Conservation (phyloP, 2,888 invertebrate species). For the Drosophila birchii region DNA sequence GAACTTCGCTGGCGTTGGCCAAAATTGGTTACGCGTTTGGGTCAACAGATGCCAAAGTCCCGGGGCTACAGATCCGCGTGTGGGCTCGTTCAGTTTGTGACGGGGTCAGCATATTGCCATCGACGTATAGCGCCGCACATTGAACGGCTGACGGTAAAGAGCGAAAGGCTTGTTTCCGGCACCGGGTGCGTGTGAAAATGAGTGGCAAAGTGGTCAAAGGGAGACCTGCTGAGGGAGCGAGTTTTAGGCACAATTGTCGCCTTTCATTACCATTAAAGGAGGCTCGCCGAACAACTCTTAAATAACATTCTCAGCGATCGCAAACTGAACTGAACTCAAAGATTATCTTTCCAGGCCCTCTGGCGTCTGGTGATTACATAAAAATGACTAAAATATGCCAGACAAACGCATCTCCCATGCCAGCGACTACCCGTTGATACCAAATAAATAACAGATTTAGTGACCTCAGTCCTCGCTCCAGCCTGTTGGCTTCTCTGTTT, state of each 20-base stretch:
- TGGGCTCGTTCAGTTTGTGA: slow-evolving; percentile 36
- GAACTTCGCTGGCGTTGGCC: slow-evolving; percentile 52
- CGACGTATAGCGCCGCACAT: slow-evolving; percentile 4
- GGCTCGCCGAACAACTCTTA: background rate
- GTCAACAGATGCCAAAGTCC: slow-evolving; percentile 64
- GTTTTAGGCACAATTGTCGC: background rate
- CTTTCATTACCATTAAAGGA: background rate
- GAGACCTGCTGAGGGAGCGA: background rate
- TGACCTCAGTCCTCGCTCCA: slow-evolving; percentile 56
- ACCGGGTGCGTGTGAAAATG: slow-evolving; percentile 63
- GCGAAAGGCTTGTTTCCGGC: slow-evolving; percentile 8
- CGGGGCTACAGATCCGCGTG: slow-evolving; percentile 38
- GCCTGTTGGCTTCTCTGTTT: slow-evolving; percentile 42
- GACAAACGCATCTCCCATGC: slow-evolving; percentile 32
- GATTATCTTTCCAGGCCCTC: slow-evolving; percentile 4
- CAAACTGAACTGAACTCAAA: background rate
- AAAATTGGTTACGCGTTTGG: slow-evolving; percentile 73
- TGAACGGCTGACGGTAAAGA: slow-evolving; percentile 17
- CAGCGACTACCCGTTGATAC: slow-evolving; percentile 64
- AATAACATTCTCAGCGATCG: background rate
- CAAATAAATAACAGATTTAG: slow-evolving; percentile 77
- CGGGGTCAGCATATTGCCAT: slow-evolving; percentile 58
- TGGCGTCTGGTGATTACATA: slow-evolving; percentile 13
- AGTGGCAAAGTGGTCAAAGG: slow-evolving; percentile 40
- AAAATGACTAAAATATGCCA: slow-evolving; percentile 52